Conservation (phyloP, 2,888 invertebrate genomes). For the Leucoma salicis region DNA sequence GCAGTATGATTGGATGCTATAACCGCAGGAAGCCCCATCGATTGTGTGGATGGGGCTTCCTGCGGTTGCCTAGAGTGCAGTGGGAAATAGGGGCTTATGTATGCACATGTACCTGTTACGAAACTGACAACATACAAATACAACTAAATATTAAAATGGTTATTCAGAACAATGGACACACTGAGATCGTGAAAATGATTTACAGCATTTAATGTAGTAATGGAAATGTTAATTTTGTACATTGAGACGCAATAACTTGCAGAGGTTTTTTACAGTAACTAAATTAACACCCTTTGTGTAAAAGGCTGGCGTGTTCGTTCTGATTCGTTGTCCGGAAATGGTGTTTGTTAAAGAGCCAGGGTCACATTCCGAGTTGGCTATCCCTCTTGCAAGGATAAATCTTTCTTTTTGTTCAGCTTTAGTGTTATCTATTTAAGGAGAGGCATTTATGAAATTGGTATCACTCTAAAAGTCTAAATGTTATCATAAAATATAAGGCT, state of each 20-base stretch:
- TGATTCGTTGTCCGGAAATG: constrained; percentile 64
- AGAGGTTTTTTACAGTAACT: constrained; percentile 49
- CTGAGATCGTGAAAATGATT: constrained; percentile 40
- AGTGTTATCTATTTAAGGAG: no score
- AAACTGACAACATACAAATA: constrained; percentile 39
- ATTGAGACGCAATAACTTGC: constrained; percentile 45
- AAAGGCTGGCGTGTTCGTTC: constrained; percentile 56
- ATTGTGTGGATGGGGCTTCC: no score
- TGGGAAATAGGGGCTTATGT: no score
- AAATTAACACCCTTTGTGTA: constrained; percentile 66
- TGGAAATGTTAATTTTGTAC: constrained; percentile 50
- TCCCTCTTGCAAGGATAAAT: no score
- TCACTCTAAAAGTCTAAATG: no score
- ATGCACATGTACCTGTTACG: no score
- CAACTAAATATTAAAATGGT: constrained; percentile 29
- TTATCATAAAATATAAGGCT: no score
- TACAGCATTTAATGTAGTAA: constrained; percentile 44
- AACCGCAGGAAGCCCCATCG: no score
- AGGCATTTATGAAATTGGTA: no score
- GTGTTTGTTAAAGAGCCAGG: constrained; percentile 49
- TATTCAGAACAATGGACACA: constrained; percentile 25
- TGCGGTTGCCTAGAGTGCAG: no score
- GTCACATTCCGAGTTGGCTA: constrained; percentile 30
- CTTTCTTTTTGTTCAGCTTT: no score
- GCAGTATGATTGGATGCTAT: no score